Evolutionary conservation across 2,113 vertebrate species (phyloP), one percentile per base, ranked within the genome.

Genomic region (Lynx canadensis): DNA sequence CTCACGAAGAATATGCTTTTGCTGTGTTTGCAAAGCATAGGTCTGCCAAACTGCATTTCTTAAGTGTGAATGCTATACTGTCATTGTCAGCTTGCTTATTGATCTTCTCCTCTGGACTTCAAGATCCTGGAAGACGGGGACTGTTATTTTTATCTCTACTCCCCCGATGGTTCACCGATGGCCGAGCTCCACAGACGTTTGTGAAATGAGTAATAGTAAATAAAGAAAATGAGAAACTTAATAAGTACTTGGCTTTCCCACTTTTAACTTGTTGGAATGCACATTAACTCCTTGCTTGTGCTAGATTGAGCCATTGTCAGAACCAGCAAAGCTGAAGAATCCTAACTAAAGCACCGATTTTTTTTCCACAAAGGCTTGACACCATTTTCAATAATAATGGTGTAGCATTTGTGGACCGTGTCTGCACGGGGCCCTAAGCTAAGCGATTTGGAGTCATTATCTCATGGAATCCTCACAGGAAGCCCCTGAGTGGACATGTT

Each of bases 321-420:
- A 96, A 89, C 79, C 57, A 82, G 33, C 15, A 25, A 27, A 76
- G 91, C 55, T 33, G 11, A 97, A 89, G 8, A 96, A 89, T 63
- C 13, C 87, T 90, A 92, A 80, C 33, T 55, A 57, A 95, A 85
- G 11, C 74, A 68, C 0, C 71, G 14, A 45, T 82, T 82, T 95
- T 15, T 15, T 57, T 80, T 57, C 52, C 80, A 74, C 27, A 13
- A 13, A 60, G 36, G 23, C 57, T 73, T 95, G 38, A 76, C 16
- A 23, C 31, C 21, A 38, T 73, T 82, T 31, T 41, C 12, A 9
- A 76, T 95, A 92, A 76, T 71, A 86, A 91, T 50, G 50, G 57
- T 15, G 92, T 92, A 83, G 71, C 7, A 89, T 36, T 23, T 87
- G 81, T 81, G 57, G 29, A 50, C 60, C 23, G 38, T 48, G 74